Evolutionary conservation across 1,140 invertebrate genomes (phyloP), one percentile per base, ranked within the genome.

Genomic region (Delia radicum): DNA sequence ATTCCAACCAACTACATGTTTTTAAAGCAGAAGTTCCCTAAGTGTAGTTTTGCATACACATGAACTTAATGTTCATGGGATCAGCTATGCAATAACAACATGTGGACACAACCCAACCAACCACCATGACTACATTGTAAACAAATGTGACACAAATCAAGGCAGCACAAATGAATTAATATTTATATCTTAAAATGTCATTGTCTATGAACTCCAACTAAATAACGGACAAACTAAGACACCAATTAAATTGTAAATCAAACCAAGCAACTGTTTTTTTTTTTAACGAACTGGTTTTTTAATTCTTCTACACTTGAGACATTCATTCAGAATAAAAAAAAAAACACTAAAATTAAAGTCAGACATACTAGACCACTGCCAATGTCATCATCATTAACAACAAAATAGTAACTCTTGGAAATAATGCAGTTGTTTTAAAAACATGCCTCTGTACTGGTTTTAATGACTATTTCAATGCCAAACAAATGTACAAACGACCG

Each of bases 311-410:
- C 18, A 55, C 15, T 55, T 55, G 24, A 55, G 18, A 55, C n/a
- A n/a, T n/a, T n/a, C n/a, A n/a, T n/a, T n/a, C n/a, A n/a, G n/a
- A n/a, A n/a, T n/a, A n/a, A n/a, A n/a, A n/a, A n/a, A n/a, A n/a
- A n/a, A n/a, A n/a, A n/a, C n/a, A n/a, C n/a, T n/a, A n/a, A n/a
- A n/a, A n/a, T n/a, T n/a, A n/a, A n/a, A n/a, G n/a, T n/a, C n/a
- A n/a, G 3, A n/a, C 15, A n/a, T n/a, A 55, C 48, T 33, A 37
- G 65, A 33, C 31, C 65, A 69, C 29, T 69, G 65, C 29, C 65
- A 69, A 69, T 69, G 65, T 69, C 65, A 33, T 69, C 65, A 69
- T 69, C 65, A 69, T 37, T 33, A 69, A 37, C 29, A 24, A 37
- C n/a, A 31, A 33, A 28, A 69, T 21, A 33, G 6, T 21, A 21